phyloP scores from a whole-genome alignment of 1,140 invertebrate species.

The Hylaeus volcanicus region DNA sequence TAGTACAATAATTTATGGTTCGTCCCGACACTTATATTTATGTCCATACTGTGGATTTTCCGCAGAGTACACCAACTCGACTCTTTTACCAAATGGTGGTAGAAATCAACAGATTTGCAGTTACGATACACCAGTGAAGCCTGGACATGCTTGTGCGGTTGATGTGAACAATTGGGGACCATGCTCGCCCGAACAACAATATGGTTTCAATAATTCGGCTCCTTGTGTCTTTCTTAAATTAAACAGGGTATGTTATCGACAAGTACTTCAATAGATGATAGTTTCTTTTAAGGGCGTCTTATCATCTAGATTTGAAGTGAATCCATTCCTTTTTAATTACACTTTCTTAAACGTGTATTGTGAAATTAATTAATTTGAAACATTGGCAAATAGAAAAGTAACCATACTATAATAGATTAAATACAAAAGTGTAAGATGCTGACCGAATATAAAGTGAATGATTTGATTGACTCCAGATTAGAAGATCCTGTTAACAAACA shows the following conservation, averaged over 20 bases:
- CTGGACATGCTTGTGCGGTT: slow-evolving; percentile 87
- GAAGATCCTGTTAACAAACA: no score
- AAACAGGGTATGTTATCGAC: slow-evolving; percentile 84
- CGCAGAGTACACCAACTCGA: slow-evolving; percentile 83
- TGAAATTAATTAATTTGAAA: no score
- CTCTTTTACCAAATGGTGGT: slow-evolving; percentile 80
- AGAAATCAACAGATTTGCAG: slow-evolving; percentile 86
- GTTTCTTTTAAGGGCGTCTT: neutral
- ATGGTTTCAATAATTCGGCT: slow-evolving; percentile 86
- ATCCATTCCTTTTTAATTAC: no score
- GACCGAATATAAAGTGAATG: no score
- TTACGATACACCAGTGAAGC: slow-evolving; percentile 81
- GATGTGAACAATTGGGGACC: slow-evolving; percentile 83
- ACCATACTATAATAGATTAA: no score
- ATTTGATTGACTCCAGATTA: no score
- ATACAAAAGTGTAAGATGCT: no score
- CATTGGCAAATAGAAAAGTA: no score
- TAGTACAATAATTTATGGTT: no score
- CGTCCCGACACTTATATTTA: neutral
- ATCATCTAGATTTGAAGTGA: neutral
- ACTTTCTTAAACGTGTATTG: no score
- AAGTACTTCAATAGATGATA: neutral
- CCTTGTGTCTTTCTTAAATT: slow-evolving; percentile 94
- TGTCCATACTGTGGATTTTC: neutral
- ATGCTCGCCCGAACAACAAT: slow-evolving; percentile 84